Percentiles rank a stretch among this genome's conserved stretches.
These are phyloP conservation scores for Tipula unca DNA, from an alignment of 2,888 invertebrate species.

Conservation along the genomic window DNA sequence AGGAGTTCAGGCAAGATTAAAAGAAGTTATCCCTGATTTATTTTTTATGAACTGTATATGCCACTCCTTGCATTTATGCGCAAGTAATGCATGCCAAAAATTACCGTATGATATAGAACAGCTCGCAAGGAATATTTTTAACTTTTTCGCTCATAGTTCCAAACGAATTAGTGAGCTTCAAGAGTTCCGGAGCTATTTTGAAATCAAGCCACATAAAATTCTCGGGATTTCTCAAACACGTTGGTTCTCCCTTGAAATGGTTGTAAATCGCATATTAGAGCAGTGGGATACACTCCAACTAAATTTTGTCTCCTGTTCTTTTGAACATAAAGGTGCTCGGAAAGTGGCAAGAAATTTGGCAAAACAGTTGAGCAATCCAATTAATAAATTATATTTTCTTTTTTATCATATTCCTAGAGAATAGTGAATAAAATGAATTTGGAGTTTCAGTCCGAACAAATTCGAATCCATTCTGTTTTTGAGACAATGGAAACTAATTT, in stretches of 20 bases:
- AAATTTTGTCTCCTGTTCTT: not conserved
- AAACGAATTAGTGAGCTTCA: constrained; percentile 26
- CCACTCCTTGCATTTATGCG: constrained; percentile 30
- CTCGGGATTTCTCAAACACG: not conserved
- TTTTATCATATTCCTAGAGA: constrained; percentile 24
- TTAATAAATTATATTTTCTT: constrained; percentile 25
- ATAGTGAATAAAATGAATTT: constrained; percentile 25
- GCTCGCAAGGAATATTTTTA: too few species aligned
- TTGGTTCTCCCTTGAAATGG: not conserved
- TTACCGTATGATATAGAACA: constrained; percentile 29
- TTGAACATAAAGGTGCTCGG: not conserved
- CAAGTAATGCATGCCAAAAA: too few species aligned
- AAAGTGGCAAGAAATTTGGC: not conserved
- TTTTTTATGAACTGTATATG: constrained; percentile 29
- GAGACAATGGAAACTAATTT: not conserved
- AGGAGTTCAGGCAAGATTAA: too few species aligned
- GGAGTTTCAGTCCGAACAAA: constrained; percentile 19
- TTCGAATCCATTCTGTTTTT: constrained; percentile 22
- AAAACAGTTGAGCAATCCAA: not conserved
- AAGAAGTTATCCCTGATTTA: constrained; percentile 21
- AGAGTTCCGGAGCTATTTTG: constrained; percentile 25
- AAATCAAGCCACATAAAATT: too few species aligned
- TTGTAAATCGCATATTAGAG: not conserved
- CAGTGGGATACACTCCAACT: not conserved
- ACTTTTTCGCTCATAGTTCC: constrained; percentile 27